Conservation (phyloP, 2,113 vertebrate species). For the Centropristis striata region DNA sequence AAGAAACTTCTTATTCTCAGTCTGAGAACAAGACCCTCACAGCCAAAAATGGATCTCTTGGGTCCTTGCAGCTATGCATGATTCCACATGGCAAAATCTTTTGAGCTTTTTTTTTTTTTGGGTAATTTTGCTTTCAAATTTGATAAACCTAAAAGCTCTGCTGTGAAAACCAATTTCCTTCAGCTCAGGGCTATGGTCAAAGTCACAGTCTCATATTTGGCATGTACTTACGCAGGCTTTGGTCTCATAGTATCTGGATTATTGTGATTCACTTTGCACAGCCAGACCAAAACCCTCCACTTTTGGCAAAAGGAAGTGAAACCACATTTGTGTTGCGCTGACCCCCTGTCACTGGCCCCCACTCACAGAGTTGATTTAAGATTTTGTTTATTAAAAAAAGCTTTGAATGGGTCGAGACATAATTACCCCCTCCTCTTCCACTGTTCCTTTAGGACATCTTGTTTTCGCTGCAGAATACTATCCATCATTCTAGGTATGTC, state of each 20-base stretch:
- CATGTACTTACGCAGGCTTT: slow-evolving; percentile 42
- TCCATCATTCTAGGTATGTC: neutral
- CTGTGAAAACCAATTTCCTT: slow-evolving; percentile 67
- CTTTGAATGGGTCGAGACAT: neutral
- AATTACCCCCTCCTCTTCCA: neutral
- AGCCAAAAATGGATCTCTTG: neutral
- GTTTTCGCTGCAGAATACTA: neutral
- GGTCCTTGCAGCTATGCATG: slow-evolving; percentile 9
- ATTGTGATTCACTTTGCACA: slow-evolving; percentile 33
- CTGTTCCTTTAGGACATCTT: neutral
- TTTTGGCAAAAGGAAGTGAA: slow-evolving; percentile 11
- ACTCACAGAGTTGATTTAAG: slow-evolving; percentile 1
- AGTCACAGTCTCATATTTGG: slow-evolving; percentile 42
- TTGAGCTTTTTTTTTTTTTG: neutral
- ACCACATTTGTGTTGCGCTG: neutral
- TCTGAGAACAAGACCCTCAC: neutral
- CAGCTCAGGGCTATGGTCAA: slow-evolving; percentile 50
- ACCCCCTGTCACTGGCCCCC: neutral
- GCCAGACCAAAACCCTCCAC: slow-evolving; percentile 1
- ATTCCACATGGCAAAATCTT: slow-evolving; percentile 18
- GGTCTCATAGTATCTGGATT: slow-evolving; percentile 47
- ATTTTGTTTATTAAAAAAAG: slow-evolving; percentile 17
- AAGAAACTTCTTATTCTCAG: neutral
- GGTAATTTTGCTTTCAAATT: slow-evolving; percentile 48
- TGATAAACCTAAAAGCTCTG: slow-evolving; percentile 52